Percentiles rank a stretch among this genome's conserved stretches.
Evolutionary conservation across 92 coral and sea anemone species (phyloP).

Genomic region (Epizoanthus illoricatus): DNA sequence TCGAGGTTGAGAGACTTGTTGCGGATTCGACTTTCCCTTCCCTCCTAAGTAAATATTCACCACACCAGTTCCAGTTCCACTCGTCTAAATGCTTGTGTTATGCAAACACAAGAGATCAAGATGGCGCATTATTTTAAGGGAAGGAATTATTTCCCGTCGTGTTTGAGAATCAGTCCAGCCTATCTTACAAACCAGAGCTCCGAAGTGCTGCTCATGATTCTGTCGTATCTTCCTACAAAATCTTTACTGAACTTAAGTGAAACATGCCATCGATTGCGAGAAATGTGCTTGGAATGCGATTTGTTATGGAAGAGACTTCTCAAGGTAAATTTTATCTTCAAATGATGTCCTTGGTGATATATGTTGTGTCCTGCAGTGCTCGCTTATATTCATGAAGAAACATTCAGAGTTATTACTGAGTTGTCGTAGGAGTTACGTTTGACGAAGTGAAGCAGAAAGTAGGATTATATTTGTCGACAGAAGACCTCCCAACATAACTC

Average conservation of each 20-base stretch:
- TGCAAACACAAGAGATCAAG: constrained; percentile 28
- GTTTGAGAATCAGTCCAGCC: constrained; percentile 25
- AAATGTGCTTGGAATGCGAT: constrained; percentile 60
- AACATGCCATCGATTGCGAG: constrained; percentile 66
- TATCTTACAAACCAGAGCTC: constrained; percentile 63
- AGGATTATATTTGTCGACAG: no score
- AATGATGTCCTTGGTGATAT: background rate
- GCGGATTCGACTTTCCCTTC: background rate
- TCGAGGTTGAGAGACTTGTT: no score
- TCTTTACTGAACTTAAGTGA: constrained; percentile 74
- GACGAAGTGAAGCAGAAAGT: no score
- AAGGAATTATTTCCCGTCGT: background rate
- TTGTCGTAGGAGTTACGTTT: no score
- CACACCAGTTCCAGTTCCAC: background rate
- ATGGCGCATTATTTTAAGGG: constrained; percentile 12
- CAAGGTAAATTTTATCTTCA: constrained; percentile 48
- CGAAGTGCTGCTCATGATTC: constrained; percentile 63
- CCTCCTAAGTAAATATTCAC: background rate
- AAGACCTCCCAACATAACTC: no score
- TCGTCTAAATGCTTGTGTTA: background rate
- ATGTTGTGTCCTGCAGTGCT: background rate
- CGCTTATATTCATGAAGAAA: no score
- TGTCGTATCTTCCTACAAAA: constrained; percentile 72
- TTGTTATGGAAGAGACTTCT: constrained; percentile 75
- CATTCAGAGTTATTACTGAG: no score